phyloP scores from a whole-genome alignment of 1,140 invertebrate species.

The Piezodorus guildinii region DNA sequence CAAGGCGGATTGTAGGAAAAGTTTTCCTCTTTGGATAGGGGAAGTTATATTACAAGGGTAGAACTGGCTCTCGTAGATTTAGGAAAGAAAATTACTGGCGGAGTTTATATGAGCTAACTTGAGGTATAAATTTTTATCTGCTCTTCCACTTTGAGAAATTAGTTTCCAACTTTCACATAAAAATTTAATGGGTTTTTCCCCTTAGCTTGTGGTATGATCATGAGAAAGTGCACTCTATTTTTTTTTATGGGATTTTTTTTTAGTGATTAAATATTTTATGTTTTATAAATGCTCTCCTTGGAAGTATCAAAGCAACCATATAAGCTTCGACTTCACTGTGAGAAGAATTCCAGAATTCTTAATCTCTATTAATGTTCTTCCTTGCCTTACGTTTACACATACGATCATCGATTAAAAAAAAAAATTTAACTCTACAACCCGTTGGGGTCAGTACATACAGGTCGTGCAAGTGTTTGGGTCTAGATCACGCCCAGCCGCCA shows the following conservation, averaged over 20 bases:
- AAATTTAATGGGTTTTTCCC: background rate
- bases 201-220: background rate
- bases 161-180: constrained; percentile 11
- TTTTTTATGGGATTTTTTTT: background rate
- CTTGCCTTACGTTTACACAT: too few relatives aligned
- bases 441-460: too few relatives aligned
- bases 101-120: constrained; percentile 12
- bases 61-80: constrained; percentile 2
- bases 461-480: too few relatives aligned
- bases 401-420: too few relatives aligned
- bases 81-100: constrained; percentile 11
- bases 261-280: too few relatives aligned
- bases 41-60: background rate
- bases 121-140: constrained; percentile 10
- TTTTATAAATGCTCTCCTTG: too few relatives aligned
- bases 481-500: too few relatives aligned
- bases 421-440: too few relatives aligned
- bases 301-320: too few relatives aligned
- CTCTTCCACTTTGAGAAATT: constrained; percentile 9
- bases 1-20: background rate
- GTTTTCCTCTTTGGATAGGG: constrained; percentile 1
- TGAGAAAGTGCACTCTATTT: background rate
- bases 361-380: too few relatives aligned
- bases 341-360: too few relatives aligned
- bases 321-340: too few relatives aligned